These are phyloP conservation scores for Globodera rostochiensis DNA, from an alignment of 1,140 invertebrate genomes.

Conservation along the genomic window DNA sequence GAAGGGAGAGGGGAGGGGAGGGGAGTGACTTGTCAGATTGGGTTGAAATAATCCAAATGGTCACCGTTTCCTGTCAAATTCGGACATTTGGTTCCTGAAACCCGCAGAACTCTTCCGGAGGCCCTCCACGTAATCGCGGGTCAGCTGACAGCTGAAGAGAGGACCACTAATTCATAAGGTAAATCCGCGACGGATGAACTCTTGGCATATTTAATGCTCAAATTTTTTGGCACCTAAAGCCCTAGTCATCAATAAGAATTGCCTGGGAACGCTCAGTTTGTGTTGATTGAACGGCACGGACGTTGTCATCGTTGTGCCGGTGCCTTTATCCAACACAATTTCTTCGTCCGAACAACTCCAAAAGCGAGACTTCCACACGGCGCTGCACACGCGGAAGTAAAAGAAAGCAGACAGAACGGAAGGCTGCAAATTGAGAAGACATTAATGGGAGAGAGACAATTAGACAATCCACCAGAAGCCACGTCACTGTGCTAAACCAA, in stretches of 20 bases:
- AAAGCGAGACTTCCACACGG: conserved; percentile 46
- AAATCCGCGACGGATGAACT: no score
- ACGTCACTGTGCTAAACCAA: conserved; percentile 55
- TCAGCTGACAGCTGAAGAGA: conserved; percentile 33
- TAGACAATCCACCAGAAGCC: conserved; percentile 42
- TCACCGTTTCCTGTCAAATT: conserved; percentile 58
- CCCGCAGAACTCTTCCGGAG: conserved; percentile 50
- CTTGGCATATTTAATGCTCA: no score
- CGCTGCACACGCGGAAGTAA: conserved; percentile 50
- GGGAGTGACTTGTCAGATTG: neutral
- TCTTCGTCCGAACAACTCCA: conserved; percentile 23
- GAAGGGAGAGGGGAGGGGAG: neutral
- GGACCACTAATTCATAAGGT: no score
- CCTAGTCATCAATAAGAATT: neutral
- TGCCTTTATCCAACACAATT: neutral
- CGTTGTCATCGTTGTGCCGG: neutral
- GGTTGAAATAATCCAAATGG: conserved; percentile 67
- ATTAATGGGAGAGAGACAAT: neutral
- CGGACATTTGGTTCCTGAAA: conserved; percentile 51
- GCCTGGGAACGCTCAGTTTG: neutral
- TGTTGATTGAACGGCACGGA: neutral
- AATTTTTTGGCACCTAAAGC: no score
- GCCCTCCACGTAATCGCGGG: conserved; percentile 53
- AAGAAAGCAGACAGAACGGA: conserved; percentile 56
- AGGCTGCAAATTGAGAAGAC: conserved; percentile 29